phyloP scores from a whole-genome alignment of 1,140 invertebrate genomes.

The Branchinecta lynchi region DNA sequence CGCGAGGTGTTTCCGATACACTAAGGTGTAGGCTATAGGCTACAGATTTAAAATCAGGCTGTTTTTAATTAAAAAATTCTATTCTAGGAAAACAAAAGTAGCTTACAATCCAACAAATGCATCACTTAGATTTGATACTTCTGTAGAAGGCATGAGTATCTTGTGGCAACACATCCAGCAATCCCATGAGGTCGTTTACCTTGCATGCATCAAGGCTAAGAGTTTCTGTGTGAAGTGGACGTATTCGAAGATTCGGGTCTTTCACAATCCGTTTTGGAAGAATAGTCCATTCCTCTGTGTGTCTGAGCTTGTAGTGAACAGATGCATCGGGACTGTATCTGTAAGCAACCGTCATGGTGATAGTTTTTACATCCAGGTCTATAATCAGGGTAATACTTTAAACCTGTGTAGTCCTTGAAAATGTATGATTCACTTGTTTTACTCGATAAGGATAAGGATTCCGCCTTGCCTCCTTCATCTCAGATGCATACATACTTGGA shows the following conservation, averaged over 20 bases:
- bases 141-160: neutral
- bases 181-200: neutral
- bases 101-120: neutral
- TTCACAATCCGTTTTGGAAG: neutral
- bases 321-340: neutral
- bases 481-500: neutral
- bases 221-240: neutral
- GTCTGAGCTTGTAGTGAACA: neutral
- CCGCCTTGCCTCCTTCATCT: neutral
- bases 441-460: conserved; percentile 10
- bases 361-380: neutral
- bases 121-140: neutral
- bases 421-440: neutral
- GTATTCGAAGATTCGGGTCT: neutral
- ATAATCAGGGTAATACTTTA: neutral
- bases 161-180: neutral
- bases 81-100: neutral
- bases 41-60: neutral
- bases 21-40: neutral
- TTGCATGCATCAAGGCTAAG: neutral
- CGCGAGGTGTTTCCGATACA: neutral
- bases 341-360: neutral
- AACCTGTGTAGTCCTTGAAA: neutral
- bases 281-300: neutral
- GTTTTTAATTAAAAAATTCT: neutral